These are phyloP conservation scores for Palythoa heliodiscus DNA, from an alignment of 92 coral and sea anemone genomes.

Conservation along the genomic window DNA sequence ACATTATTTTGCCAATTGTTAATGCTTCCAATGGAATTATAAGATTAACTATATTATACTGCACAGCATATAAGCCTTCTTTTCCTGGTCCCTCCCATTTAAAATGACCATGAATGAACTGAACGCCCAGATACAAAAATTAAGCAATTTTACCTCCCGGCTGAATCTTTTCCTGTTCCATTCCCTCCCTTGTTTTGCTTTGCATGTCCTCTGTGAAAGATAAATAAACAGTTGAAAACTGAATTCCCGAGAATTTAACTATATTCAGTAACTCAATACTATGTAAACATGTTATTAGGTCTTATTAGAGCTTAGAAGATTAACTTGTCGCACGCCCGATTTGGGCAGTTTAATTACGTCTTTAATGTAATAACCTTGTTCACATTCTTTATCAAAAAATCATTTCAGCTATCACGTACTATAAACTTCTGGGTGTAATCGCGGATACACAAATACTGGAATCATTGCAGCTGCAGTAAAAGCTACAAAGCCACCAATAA, in stretches of 20 bases:
- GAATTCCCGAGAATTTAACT: not conserved
- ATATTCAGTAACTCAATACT: slow-evolving; percentile 13
- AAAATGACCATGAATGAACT: not conserved
- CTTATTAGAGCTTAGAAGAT: slow-evolving; percentile 6
- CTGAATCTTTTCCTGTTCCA: slow-evolving; percentile 86
- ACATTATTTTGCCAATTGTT: not conserved
- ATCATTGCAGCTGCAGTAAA: slow-evolving; percentile 81
- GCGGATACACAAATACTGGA: slow-evolving; percentile 90
- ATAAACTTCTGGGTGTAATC: slow-evolving; percentile 81
- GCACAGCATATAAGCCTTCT: not conserved
- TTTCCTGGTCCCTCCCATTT: slow-evolving; percentile 11
- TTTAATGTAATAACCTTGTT: not conserved
- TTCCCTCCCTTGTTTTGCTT: slow-evolving; percentile 78
- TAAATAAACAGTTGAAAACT: not conserved
- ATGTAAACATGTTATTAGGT: slow-evolving; percentile 32
- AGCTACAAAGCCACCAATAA: slow-evolving; percentile 86
- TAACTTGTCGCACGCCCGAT: slow-evolving; percentile 28
- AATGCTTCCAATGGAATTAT: slow-evolving; percentile 13
- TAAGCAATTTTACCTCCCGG: slow-evolving; percentile 80
- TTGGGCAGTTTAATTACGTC: slow-evolving; percentile 6
- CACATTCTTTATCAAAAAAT: not conserved
- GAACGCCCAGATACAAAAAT: not conserved
- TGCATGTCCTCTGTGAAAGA: slow-evolving; percentile 77
- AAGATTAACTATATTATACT: slow-evolving; percentile 38
- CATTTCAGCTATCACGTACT: slow-evolving; percentile 59